Evolutionary conservation across 1,140 invertebrate species (phyloP).

Genomic region (Neodiprion virginianus): DNA sequence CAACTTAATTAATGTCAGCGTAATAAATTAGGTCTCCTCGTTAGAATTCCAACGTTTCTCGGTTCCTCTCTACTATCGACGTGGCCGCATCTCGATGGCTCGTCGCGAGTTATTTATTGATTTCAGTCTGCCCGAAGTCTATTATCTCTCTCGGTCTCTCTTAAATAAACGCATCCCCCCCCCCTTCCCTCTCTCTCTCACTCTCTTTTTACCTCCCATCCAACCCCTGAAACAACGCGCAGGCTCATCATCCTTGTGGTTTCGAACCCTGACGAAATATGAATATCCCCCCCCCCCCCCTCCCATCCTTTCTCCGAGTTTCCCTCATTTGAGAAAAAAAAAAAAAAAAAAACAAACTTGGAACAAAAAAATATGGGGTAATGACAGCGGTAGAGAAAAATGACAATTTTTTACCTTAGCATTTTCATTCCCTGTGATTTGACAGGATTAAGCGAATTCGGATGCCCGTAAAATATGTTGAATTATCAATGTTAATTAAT

Average conservation of each 20-base stretch:
- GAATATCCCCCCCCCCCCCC: neutral
- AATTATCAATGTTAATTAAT: too few species aligned
- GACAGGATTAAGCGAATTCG: too few species aligned
- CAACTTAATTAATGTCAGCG: neutral
- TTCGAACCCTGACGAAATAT: neutral
- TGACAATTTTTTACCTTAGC: too few species aligned
- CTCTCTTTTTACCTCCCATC: too few species aligned
- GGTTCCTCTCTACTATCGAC: neutral
- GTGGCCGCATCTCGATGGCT: neutral
- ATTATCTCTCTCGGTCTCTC: neutral
- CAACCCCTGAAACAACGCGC: too few species aligned
- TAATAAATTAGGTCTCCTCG: neutral
- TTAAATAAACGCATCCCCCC: too few species aligned
- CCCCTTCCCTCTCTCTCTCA: too few species aligned
- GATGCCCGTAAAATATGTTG: too few species aligned
- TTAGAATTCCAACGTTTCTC: conserved; percentile 1
- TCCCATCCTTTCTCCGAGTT: neutral
- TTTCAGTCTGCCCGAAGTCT: neutral
- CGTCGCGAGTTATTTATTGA: neutral
- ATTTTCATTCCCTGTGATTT: too few species aligned
- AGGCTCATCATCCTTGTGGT: too few species aligned
- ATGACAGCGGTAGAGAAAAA: neutral
- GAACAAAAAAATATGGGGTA: neutral
- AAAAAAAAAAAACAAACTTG: neutral
- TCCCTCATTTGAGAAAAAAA: neutral